Evolutionary conservation across 2,797 vertebrate species (phyloP).

Genomic region (Anabacerthia variegaticeps): DNA sequence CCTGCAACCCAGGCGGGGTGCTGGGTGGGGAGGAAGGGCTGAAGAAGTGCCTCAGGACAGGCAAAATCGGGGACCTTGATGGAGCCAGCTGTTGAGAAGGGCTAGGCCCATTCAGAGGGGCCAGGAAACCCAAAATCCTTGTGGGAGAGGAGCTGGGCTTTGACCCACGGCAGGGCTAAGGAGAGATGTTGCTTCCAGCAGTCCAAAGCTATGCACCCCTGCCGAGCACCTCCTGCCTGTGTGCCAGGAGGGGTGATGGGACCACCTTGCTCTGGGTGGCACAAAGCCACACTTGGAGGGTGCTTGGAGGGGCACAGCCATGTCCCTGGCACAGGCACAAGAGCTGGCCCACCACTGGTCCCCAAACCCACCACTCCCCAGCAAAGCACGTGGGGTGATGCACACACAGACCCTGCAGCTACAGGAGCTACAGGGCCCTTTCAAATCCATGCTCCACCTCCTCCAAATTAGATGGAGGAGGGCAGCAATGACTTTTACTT

Average conservation of each 20-base stretch:
- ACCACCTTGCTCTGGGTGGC: fast-evolving
- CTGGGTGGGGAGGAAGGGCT: neutral
- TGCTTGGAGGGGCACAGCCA: neutral
- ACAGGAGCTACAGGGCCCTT: neutral
- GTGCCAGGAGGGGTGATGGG: fast-evolving
- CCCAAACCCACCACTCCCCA: neutral
- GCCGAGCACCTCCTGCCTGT: neutral
- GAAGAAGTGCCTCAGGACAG: neutral
- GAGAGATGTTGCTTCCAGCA: fast-evolving
- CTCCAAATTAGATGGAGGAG: neutral
- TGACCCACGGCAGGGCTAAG: neutral
- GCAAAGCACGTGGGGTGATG: fast-evolving
- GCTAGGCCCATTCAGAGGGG: neutral
- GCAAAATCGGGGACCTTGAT: neutral
- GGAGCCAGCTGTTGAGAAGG: neutral
- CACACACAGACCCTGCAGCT: neutral
- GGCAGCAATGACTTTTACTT: neutral
- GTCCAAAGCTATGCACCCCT: fast-evolving
- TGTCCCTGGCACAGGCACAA: neutral
- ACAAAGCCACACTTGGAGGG: neutral
- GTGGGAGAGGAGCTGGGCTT: neutral
- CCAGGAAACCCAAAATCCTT: neutral
- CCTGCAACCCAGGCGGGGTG: neutral
- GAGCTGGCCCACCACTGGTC: neutral
- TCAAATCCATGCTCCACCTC: neutral